phyloP scores from a whole-genome alignment of 2,797 vertebrate genomes.

The Chelmon rostratus region DNA sequence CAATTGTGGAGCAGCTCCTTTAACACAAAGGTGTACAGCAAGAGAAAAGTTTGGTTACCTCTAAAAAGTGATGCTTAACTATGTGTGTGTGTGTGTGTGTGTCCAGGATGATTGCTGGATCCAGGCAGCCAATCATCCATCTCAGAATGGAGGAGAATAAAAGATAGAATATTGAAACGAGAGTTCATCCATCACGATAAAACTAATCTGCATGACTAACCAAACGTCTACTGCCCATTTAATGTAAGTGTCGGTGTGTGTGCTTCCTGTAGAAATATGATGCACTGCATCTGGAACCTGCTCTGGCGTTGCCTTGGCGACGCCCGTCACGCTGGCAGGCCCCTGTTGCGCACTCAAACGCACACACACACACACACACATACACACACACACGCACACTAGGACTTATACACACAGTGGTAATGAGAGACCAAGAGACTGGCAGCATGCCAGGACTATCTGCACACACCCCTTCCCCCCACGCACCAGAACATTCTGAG shows the following conservation, averaged over 20 bases:
- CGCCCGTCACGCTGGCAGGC: slow-evolving; percentile 83
- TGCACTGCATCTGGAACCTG: slow-evolving; percentile 80
- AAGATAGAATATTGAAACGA: slow-evolving; percentile 76
- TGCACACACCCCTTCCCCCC: slow-evolving; percentile 52
- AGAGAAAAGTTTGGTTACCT: too few species aligned
- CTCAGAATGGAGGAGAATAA: slow-evolving; percentile 39
- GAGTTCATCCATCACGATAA: slow-evolving; percentile 61
- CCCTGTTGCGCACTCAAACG: slow-evolving; percentile 52
- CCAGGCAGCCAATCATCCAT: slow-evolving; percentile 40
- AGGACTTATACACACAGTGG: slow-evolving; percentile 54
- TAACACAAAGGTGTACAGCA: too few species aligned
- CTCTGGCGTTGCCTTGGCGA: slow-evolving; percentile 87
- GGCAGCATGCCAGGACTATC: slow-evolving; percentile 83
- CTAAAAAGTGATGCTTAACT: too few species aligned
- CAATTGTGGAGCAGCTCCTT: too few species aligned
- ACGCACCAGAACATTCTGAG: slow-evolving; percentile 68
- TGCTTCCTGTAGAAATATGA: slow-evolving; percentile 80
- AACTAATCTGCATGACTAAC: slow-evolving; percentile 68
- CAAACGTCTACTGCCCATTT: slow-evolving; percentile 57
- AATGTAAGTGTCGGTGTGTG: slow-evolving; percentile 13
- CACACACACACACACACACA: slow-evolving; percentile 26
- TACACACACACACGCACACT: slow-evolving; percentile 27
- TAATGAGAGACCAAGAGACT: slow-evolving; percentile 83
- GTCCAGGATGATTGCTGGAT: slow-evolving; percentile 29
- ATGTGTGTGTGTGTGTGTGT: slow-evolving; percentile 11